phyloP scores from a whole-genome alignment of 2,797 vertebrate species.

The Tenualosa thibaudeaui region DNA sequence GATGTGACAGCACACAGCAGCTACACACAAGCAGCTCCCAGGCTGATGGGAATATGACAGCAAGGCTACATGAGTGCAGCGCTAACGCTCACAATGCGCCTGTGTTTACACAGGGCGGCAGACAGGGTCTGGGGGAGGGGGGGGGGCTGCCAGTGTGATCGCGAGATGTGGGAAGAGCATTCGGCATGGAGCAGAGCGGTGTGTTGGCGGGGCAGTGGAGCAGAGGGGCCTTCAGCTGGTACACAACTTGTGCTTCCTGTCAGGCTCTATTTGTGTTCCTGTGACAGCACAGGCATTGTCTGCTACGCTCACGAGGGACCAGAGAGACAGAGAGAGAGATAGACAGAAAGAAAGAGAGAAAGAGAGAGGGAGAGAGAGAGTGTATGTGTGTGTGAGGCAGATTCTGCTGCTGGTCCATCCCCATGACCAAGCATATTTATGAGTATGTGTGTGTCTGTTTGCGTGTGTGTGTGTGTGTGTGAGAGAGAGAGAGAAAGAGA shows the following conservation, averaged over 20 bases:
- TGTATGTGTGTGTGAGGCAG: too few species aligned
- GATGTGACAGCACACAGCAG: not conserved
- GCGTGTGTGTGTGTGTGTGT: not conserved
- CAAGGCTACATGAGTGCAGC: too few species aligned
- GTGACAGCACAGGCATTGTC: constrained; percentile 30
- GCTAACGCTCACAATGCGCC: not conserved
- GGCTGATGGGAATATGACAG: not conserved
- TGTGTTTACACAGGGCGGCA: not conserved
- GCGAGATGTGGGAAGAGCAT: not conserved
- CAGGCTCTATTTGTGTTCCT: constrained; percentile 33
- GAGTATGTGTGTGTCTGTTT: too few species aligned
- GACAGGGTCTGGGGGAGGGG: not conserved
- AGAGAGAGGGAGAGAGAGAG: not conserved
- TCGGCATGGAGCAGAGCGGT: too few species aligned
- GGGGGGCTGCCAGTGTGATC: not conserved
- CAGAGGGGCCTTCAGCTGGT: constrained; percentile 25
- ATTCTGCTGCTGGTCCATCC: too few species aligned
- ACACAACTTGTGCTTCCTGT: constrained; percentile 30
- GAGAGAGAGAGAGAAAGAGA: not conserved
- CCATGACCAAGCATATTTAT: too few species aligned
- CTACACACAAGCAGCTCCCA: not conserved
- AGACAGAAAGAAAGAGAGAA: not conserved
- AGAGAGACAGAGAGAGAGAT: not conserved
- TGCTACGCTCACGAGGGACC: not conserved
- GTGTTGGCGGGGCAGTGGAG: not conserved